Conservation (phyloP, 1,140 invertebrate species). For the Halictus rubicundus region DNA sequence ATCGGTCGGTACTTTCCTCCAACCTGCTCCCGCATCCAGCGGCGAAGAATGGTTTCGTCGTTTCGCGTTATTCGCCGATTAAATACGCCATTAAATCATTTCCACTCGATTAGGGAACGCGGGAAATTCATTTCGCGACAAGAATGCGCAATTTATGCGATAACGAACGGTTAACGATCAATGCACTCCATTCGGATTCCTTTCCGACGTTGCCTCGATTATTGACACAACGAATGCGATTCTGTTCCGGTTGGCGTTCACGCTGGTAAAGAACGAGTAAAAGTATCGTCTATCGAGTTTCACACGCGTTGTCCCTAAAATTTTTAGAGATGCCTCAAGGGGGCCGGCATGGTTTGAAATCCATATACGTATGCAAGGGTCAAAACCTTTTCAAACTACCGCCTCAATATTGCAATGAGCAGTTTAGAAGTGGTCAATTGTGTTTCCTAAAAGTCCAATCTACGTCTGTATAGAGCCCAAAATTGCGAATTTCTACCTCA, state of each 20-base stretch:
- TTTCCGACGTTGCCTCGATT: slow-evolving; percentile 44
- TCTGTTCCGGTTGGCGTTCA: slow-evolving; percentile 34
- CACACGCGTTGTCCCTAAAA: too few species aligned
- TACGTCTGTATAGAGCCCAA: too few species aligned
- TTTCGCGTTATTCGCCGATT: slow-evolving; percentile 52
- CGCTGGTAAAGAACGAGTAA: too few species aligned
- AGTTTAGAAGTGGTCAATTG: too few species aligned
- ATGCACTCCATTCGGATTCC: slow-evolving; percentile 55
- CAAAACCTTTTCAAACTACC: too few species aligned
- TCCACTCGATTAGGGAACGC: slow-evolving; percentile 62
- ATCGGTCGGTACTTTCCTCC: background rate
- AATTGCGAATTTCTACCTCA: too few species aligned
- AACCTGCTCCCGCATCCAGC: slow-evolving; percentile 4
- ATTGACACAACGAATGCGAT: slow-evolving; percentile 29
- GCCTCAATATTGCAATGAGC: too few species aligned
- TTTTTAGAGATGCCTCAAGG: too few species aligned
- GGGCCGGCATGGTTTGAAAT: too few species aligned
- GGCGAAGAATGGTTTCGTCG: slow-evolving; percentile 53
- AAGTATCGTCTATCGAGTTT: too few species aligned
- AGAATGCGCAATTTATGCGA: slow-evolving; percentile 64
- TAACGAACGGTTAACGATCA: slow-evolving; percentile 61
- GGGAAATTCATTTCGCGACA: slow-evolving; percentile 63
- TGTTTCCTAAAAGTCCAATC: too few species aligned
- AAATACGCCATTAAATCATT: slow-evolving; percentile 64
- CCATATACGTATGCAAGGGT: too few species aligned